Evolutionary conservation across 2,797 vertebrate genomes (phyloP), one percentile per base, ranked within the genome.

Genomic region (Limnodromus scolopaceus): DNA sequence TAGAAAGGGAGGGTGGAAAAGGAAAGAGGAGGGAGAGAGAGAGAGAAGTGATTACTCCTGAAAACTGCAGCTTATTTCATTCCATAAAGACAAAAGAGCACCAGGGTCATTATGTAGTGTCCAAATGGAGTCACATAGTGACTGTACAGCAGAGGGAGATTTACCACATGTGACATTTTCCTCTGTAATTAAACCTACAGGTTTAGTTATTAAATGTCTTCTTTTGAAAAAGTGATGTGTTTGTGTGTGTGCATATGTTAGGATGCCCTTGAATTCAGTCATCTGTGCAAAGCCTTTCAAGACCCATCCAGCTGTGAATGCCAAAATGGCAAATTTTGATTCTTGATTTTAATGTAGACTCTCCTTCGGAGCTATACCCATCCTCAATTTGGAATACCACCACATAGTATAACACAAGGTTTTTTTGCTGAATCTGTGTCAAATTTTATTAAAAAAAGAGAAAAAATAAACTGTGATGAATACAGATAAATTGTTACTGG

Each of bases 241-340:
- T 60, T 79, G 6, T 69, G 5, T 74, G 15, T 18, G 23, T 90
- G 16, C 14, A 28, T 66, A 48, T 38, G 51, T 76, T 88, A 81
- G 30, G 16, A 34, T 32, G 64, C 11, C 53, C 81, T 94, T 89
- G 66, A 84, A 95, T 58, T 76, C 71, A 93, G 34, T 82, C 65
- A 89, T 8, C 57, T 94, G 72, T 87, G 39, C n/a, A 89, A 84
- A 89, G 45, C 24, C 92, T 86, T 88, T 84, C 19, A 76, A 74
- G 68, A 69, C 66, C 53, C 39, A 93, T 82, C 66, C 49, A 90
- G 48, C 55, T 84, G 78, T 85, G 58, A 94, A 69, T 75, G n/a
- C 46, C 87, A 96, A 88, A 96, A 71, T 71, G 34, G n/a, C 34
- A 88, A 75, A 87, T 78, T 82, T 72, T 27, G 2, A 45, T 64